Percentiles rank a stretch among this genome's conserved stretches.
phyloP scores from a whole-genome alignment of 2,888 invertebrate species.

The Cheilosia urbana region DNA sequence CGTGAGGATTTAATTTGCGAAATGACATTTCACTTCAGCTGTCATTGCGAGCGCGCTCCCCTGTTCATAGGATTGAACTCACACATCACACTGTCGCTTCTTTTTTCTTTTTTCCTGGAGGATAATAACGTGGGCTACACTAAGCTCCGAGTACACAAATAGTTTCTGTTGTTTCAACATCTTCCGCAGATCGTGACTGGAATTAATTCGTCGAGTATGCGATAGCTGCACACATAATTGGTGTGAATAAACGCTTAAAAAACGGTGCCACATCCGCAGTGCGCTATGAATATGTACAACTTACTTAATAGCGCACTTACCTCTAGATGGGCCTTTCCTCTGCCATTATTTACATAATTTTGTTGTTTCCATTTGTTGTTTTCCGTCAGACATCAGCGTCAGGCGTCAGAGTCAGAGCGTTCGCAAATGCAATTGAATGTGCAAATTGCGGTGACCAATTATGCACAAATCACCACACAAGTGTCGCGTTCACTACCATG shows the following conservation, averaged over 20 bases:
- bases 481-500: background rate
- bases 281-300: constrained; percentile 38
- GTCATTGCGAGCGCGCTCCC: constrained; percentile 35
- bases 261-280: constrained; percentile 50
- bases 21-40: constrained; percentile 62
- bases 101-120: constrained; percentile 8
- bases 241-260: constrained; percentile 61
- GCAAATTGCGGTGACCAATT: constrained; percentile 51
- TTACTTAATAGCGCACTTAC: constrained; percentile 49
- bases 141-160: constrained; percentile 20
- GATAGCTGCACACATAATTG: constrained; percentile 52
- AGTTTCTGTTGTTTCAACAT: constrained; percentile 28
- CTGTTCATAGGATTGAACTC: constrained; percentile 7
- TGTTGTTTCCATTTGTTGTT: constrained; percentile 37
- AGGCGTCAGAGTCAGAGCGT: background rate
- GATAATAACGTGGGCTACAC: constrained; percentile 30
- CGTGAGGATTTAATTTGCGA: constrained; percentile 60
- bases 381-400: background rate
- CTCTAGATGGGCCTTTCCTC: background rate
- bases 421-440: constrained; percentile 15
- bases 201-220: constrained; percentile 51
- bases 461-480: constrained; percentile 22
- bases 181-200: constrained; percentile 62
- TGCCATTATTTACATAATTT: constrained; percentile 53
- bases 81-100: background rate